Conservation (phyloP, 2,888 invertebrate species). For the Drosophila recens region DNA sequence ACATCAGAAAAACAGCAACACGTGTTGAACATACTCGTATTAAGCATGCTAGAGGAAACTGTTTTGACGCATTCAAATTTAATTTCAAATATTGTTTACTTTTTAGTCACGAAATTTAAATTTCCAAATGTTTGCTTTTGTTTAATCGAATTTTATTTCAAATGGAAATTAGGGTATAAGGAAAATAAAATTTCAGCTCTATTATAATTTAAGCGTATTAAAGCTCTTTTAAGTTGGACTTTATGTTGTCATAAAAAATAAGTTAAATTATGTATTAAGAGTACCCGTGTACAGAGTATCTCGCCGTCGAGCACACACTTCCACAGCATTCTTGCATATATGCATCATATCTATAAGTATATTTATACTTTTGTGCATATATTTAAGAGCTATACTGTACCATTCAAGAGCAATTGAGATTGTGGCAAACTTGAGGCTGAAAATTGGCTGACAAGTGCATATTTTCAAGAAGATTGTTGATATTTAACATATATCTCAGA, state of each 20-base stretch:
- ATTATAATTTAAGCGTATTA: no score
- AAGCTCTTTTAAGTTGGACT: background rate
- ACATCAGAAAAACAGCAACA: constrained; percentile 6
- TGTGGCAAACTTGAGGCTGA: constrained; percentile 23
- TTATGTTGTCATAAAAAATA: background rate
- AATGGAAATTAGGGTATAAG: background rate
- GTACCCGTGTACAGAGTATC: background rate
- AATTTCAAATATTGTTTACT: constrained; percentile 20
- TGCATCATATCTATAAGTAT: constrained; percentile 15
- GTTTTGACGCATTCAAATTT: constrained; percentile 8
- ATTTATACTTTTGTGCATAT: constrained; percentile 5
- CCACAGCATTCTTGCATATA: background rate
- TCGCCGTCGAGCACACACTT: background rate
- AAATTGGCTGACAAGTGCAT: constrained; percentile 23
- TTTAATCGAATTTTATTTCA: constrained; percentile 3
- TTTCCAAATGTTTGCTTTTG: constrained; percentile 1
- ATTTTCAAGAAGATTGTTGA: constrained; percentile 16
- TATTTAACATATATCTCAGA: constrained; percentile 13
- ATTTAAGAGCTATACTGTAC: constrained; percentile 16
- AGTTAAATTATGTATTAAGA: no score
- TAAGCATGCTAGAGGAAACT: background rate
- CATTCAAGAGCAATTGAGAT: constrained; percentile 24
- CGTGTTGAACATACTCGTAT: background rate
- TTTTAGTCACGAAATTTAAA: constrained; percentile 12
- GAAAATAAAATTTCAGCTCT: background rate